These are phyloP conservation scores for Diplazon laetatorius DNA, from an alignment of 2,888 invertebrate species.

Conservation along the genomic window DNA sequence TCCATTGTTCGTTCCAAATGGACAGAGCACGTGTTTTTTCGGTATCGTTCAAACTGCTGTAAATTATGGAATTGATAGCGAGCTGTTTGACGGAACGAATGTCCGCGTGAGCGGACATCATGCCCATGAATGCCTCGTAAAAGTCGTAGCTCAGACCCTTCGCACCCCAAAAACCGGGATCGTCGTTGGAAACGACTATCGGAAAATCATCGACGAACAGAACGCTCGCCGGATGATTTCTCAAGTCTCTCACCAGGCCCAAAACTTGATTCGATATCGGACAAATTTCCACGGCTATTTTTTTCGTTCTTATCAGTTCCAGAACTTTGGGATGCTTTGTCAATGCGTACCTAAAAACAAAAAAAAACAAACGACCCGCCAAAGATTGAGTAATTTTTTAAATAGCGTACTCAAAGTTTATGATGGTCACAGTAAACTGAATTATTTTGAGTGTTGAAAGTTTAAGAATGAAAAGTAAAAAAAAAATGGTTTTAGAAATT, in stretches of 20 bases:
- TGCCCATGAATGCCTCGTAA: constrained; percentile 90
- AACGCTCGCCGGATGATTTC: constrained; percentile 89
- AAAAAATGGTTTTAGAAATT: too few relatives aligned
- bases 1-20: constrained; percentile 85
- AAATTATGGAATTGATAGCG: constrained; percentile 89
- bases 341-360: constrained; percentile 83
- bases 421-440: too few relatives aligned
- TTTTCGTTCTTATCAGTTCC: constrained; percentile 84
- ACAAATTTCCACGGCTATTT: constrained; percentile 90
- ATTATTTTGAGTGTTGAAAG: too few relatives aligned
- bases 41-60: constrained; percentile 85
- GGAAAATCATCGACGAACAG: constrained; percentile 88
- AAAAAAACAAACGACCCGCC: too few relatives aligned
- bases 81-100: constrained; percentile 89
- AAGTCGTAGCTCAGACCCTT: constrained; percentile 90
- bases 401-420: background rate
- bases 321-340: constrained; percentile 88
- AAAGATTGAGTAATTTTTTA: background rate
- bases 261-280: constrained; percentile 91
- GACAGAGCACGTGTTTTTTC: constrained; percentile 83
- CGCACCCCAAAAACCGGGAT: constrained; percentile 91
- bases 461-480: too few relatives aligned
- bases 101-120: constrained; percentile 88
- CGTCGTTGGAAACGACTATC: constrained; percentile 90
- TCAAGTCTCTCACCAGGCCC: constrained; percentile 87